Evolutionary conservation across 2,797 vertebrate species (phyloP).

Genomic region (Tamandua tetradactyla): DNA sequence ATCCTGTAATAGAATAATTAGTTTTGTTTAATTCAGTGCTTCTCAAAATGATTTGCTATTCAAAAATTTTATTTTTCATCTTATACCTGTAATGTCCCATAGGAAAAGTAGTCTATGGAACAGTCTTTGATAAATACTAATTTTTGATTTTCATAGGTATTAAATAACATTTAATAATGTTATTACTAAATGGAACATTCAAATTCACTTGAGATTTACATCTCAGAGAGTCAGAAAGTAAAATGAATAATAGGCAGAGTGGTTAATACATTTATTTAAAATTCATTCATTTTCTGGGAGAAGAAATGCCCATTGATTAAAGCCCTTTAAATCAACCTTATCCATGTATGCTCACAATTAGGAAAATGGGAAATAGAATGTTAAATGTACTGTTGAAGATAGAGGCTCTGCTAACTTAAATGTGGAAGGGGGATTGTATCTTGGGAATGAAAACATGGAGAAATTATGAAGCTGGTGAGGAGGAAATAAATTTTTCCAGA

Average conservation of each 20-base stretch:
- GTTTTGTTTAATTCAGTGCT: neutral
- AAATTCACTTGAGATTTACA: neutral
- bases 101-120: neutral
- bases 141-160: neutral
- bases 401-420: neutral
- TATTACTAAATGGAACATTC: slow-evolving; percentile 13
- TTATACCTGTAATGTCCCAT: neutral
- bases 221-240: neutral
- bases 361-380: neutral
- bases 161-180: neutral
- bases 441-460: neutral
- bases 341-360: neutral
- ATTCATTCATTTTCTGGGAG: neutral
- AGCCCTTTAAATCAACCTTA: neutral
- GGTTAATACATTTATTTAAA: neutral
- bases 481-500: neutral
- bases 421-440: neutral
- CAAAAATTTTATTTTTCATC: neutral
- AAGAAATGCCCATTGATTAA: neutral
- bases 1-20: neutral
- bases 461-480: neutral
- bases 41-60: neutral
- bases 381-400: neutral
- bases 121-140: neutral
- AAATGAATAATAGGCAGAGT: neutral